These are phyloP conservation scores for Euthynnus affinis DNA, from an alignment of 2,797 vertebrate genomes.

Conservation along the genomic window DNA sequence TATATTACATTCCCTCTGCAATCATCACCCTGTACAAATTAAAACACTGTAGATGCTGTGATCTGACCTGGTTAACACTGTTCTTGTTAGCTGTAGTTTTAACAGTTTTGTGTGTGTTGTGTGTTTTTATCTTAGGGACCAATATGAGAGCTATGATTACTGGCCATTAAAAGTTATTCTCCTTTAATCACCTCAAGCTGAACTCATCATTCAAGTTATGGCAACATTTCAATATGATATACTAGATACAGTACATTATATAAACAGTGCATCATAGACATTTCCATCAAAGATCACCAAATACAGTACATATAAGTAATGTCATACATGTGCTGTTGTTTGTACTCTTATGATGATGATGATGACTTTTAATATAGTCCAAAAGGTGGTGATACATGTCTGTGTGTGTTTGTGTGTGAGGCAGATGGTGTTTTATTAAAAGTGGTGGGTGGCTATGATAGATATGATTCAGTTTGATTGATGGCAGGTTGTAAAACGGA, in stretches of 20 bases:
- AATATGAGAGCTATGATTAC: not conserved
- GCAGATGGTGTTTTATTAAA: not conserved
- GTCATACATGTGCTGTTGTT: not conserved
- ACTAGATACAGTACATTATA: no score
- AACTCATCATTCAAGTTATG: not conserved
- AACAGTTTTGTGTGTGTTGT: no score
- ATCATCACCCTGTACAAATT: no score
- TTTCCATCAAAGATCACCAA: not conserved
- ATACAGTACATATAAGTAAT: not conserved
- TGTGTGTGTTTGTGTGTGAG: no score
- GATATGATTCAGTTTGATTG: constrained; percentile 2
- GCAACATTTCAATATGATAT: not conserved
- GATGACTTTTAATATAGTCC: not conserved
- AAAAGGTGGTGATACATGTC: not conserved
- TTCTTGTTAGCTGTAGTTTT: no score
- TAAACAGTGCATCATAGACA: not conserved
- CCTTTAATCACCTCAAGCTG: not conserved
- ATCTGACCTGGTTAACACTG: no score
- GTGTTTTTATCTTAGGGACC: no score
- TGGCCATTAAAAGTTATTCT: not conserved
- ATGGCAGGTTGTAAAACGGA: not conserved
- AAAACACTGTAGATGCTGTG: no score
- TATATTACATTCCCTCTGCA: no score
- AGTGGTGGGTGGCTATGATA: no score
- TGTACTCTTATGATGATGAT: no score